Percentiles rank a stretch among this genome's conserved stretches.
Evolutionary conservation across 2,113 vertebrate genomes (phyloP).

Genomic region (Piprites chloris): DNA sequence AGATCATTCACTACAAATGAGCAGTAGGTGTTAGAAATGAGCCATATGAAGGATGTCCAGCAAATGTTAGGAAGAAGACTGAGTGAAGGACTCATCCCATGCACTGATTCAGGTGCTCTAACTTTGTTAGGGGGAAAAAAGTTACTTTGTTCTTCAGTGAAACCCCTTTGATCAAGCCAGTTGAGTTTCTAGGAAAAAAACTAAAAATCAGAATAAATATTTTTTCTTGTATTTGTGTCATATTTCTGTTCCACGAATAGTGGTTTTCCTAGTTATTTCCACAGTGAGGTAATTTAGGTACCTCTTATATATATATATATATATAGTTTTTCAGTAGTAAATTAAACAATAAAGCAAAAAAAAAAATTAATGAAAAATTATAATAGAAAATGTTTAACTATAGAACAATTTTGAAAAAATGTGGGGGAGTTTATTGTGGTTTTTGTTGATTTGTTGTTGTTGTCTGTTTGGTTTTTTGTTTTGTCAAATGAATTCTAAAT

Average conservation of each 20-base stretch:
- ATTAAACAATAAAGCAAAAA: not conserved
- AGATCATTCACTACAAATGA: not conserved
- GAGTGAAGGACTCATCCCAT: not conserved
- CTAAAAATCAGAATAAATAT: not conserved
- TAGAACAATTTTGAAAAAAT: not conserved
- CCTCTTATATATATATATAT: not conserved
- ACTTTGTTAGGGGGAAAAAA: not conserved
- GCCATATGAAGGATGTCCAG: not conserved
- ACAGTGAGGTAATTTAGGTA: not conserved
- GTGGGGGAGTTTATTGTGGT: fast-evolving
- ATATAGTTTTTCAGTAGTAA: not conserved
- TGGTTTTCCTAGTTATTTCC: not conserved
- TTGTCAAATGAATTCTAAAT: not conserved
- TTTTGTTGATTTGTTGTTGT: not conserved
- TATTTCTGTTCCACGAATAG: not conserved
- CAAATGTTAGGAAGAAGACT: not conserved
- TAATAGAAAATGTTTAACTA: not conserved
- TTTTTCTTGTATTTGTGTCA: not conserved
- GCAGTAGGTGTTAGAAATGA: not conserved
- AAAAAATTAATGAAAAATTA: not conserved
- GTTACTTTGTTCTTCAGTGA: not conserved
- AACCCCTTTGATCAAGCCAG: not conserved
- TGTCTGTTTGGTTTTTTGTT: not conserved
- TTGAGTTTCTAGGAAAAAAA: not conserved
- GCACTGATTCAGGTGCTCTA: not conserved